Conservation (phyloP, 2,113 vertebrate species). For the Ranitomeya imitator region DNA sequence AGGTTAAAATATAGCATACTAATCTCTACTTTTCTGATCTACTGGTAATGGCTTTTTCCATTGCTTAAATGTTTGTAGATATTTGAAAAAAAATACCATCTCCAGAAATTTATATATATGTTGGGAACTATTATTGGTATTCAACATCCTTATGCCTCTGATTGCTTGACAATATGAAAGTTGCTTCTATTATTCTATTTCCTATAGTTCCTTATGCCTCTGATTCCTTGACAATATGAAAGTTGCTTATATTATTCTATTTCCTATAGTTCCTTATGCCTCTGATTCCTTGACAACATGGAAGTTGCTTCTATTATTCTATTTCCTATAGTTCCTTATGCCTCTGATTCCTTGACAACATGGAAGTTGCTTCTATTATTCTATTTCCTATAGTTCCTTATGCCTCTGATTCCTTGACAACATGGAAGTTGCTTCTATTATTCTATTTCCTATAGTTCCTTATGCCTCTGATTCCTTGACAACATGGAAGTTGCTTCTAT, state of each 20-base stretch:
- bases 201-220: background rate
- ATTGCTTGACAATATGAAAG: background rate
- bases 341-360: background rate
- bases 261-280: background rate
- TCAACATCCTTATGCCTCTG: background rate
- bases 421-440: background rate
- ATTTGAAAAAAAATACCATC: too few relatives aligned
- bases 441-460: background rate
- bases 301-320: background rate
- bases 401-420: background rate
- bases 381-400: slow-evolving; percentile 1
- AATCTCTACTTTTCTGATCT: too few relatives aligned
- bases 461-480: background rate
- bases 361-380: background rate
- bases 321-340: slow-evolving; percentile 6
- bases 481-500: background rate
- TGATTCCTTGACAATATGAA: background rate
- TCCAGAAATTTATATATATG: background rate
- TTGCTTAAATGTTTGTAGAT: too few relatives aligned
- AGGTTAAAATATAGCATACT: too few relatives aligned
- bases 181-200: background rate
- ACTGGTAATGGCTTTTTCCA: too few relatives aligned
- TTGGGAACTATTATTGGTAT: background rate
- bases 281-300: background rate
- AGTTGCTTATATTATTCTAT: background rate